phyloP scores from a whole-genome alignment of 2,113 vertebrate genomes.

The Ramphastos sulfuratus region DNA sequence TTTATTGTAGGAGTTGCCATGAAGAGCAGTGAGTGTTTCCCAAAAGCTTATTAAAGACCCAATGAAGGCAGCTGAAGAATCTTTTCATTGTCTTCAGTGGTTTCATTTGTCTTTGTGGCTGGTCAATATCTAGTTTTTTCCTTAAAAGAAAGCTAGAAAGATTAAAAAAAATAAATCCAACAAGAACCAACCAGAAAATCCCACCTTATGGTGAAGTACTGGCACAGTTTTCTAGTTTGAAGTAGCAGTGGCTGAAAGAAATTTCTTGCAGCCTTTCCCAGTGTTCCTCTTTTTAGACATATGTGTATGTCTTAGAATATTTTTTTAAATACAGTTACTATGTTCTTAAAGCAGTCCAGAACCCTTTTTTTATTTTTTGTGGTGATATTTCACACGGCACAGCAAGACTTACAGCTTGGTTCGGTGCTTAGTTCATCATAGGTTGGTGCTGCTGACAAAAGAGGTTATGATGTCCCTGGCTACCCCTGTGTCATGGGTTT shows the following conservation, averaged over 20 bases:
- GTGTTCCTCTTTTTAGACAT: not conserved
- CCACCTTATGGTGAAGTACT: not conserved
- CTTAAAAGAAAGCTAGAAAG: not conserved
- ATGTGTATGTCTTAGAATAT: not conserved
- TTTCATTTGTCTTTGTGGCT: not conserved
- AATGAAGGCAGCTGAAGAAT: not conserved
- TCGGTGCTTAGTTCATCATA: not conserved
- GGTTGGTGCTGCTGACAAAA: not conserved
- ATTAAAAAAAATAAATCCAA: too few species aligned
- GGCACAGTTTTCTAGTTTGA: not conserved
- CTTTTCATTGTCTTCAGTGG: not conserved
- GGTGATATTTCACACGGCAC: rapidly evolving
- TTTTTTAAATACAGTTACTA: not conserved
- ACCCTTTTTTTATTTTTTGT: not conserved
- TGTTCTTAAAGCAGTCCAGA: not conserved
- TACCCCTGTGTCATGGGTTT: too few species aligned
- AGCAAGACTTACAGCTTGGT: not conserved
- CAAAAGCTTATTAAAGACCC: not conserved
- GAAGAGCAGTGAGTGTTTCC: not conserved
- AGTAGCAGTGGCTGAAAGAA: not conserved
- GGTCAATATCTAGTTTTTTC: not conserved
- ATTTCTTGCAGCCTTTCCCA: not conserved
- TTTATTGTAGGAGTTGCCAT: not conserved
- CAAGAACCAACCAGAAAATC: not conserved
- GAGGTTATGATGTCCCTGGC: not conserved